Conservation (phyloP, 2,888 invertebrate species). For the Hydrotaea diabolus region DNA sequence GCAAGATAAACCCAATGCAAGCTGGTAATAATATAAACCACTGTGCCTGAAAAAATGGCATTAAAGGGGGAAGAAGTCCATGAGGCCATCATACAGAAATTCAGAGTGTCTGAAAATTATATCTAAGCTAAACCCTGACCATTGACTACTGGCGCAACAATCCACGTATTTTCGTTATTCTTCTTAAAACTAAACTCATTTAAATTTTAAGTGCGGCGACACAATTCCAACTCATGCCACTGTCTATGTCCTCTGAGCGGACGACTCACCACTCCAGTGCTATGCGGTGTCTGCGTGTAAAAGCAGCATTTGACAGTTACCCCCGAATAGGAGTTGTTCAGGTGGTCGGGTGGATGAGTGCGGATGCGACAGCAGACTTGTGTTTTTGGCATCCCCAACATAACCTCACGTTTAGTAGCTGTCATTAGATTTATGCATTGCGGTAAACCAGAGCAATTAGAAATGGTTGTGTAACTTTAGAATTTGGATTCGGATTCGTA, state of each 20-base stretch:
- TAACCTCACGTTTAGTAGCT: conserved; percentile 67
- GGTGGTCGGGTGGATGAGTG: neutral
- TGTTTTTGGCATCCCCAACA: conserved; percentile 54
- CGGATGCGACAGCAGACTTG: neutral
- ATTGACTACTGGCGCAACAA: too few species aligned
- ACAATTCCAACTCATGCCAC: neutral
- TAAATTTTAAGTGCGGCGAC: neutral
- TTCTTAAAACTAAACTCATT: neutral
- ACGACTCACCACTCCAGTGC: neutral
- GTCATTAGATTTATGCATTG: conserved; percentile 73
- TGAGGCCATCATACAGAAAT: too few species aligned
- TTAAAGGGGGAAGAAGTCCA: too few species aligned
- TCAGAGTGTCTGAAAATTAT: too few species aligned
- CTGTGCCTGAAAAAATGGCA: too few species aligned
- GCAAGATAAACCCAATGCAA: too few species aligned
- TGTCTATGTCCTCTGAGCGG: neutral
- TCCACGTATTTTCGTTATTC: too few species aligned
- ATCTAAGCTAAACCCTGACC: too few species aligned
- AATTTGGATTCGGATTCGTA: conserved; percentile 15
- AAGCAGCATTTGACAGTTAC: neutral
- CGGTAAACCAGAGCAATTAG: conserved; percentile 74
- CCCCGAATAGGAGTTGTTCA: neutral
- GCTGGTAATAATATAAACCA: too few species aligned
- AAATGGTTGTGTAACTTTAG: conserved; percentile 69
- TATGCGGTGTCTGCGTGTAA: neutral